A percentile compares a stretch with the other conserved stretches of the same genome.
Evolutionary conservation across 2,797 vertebrate species (phyloP).

Genomic region (Gymnoscopelus braueri): DNA sequence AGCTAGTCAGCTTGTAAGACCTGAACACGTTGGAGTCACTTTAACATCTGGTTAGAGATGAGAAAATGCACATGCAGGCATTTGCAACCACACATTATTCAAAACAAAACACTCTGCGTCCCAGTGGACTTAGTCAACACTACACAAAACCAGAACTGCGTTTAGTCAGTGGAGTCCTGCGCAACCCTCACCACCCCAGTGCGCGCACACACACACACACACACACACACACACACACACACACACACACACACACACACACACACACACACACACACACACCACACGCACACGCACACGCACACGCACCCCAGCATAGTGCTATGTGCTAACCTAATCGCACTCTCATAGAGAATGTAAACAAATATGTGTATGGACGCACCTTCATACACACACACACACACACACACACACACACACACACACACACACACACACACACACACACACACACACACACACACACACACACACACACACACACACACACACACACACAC

Average conservation of each 20-base stretch:
- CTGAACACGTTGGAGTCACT: conserved; percentile 8
- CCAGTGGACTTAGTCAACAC: background rate
- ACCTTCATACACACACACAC: too few species aligned
- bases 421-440: too few species aligned
- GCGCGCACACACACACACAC: background rate
- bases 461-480: conserved; percentile 2
- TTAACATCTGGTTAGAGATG: background rate
- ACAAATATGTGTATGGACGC: too few species aligned
- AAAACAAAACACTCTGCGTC: conserved; percentile 14
- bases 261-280: conserved; percentile 1
- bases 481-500: conserved; percentile 1
- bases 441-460: background rate
- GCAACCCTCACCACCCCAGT: conserved; percentile 15
- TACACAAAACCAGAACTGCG: background rate
- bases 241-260: conserved; percentile 20
- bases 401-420: background rate
- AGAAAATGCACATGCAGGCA: background rate
- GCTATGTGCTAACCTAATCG: too few species aligned
- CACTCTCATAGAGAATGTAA: conserved; percentile 45
- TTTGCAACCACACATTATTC: background rate
- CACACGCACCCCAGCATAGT: conserved; percentile 10
- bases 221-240: background rate
- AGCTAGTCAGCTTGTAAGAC: conserved; percentile 1
- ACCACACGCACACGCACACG: conserved; percentile 6
- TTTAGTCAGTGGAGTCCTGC: conserved; percentile 12